Evolutionary conservation across 2,888 invertebrate genomes (phyloP), one percentile per base, ranked within the genome.

Genomic region (Liodrosophila aerea): DNA sequence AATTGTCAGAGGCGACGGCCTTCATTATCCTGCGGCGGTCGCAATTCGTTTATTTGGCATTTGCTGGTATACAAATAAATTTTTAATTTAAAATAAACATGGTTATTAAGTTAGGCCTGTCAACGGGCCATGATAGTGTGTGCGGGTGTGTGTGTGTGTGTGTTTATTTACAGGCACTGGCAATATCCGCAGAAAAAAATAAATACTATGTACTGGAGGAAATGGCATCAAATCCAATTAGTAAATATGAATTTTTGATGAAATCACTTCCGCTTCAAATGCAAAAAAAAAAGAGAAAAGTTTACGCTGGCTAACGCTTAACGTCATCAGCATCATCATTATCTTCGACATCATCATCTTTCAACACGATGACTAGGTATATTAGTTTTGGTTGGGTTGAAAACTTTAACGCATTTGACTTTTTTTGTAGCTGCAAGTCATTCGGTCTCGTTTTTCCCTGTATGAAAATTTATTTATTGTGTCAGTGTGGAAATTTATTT

Each of bases 231-330:
- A 83, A 81, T 85, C 85, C 81, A 82, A 82, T 82, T 85, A 85
- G 85, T 84, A 84, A 81, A 76, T 83, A 81, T 82, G 86, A 81
- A 82, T 85, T 77, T 85, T 85, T 82, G 74, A 82, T 82, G 82
- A 83, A 82, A 85, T 85, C 81, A 72, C 72, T 73, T 85, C 85
- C 85, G 85, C 62, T 83, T 74, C 63, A 73, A 76, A 85, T 82
- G 67, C 63, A 61, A 62, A 73, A 67, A 53, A 33, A 72, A n/a
- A n/a, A n/a, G n/a, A n/a, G n/a, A n/a, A 58, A 54, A 57, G 39
- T 65, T 45, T 27, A 27, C 50, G 39, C 27, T 34, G 34, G 40
- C 63, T n/a, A 45, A 16, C 37, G 44, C n/a, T n/a, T n/a, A n/a
- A n/a, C n/a, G 39, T 31, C 33, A 40, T 36, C 13, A 16, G 22